Conservation (phyloP, 2,888 invertebrate species). For the Rutpela maculata region DNA sequence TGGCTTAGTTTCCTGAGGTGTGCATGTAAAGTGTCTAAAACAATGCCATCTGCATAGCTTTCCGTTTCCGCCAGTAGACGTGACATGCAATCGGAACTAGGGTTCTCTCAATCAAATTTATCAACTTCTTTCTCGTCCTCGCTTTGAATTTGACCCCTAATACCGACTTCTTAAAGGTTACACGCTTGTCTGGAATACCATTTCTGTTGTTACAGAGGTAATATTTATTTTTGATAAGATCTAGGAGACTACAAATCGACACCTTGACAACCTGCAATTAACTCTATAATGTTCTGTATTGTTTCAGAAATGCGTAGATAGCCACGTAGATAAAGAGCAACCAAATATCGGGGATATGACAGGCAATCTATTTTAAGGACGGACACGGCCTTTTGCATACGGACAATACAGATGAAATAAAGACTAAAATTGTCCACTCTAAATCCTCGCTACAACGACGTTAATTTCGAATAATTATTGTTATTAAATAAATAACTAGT, state of each 20-base stretch:
- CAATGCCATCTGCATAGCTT: conserved; percentile 74
- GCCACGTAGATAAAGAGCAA: conserved; percentile 64
- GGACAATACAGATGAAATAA: conserved; percentile 11
- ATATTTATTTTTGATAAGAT: conserved; percentile 75
- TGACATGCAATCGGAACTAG: conserved; percentile 74
- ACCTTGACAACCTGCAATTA: conserved; percentile 75
- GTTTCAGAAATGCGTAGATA: conserved; percentile 69
- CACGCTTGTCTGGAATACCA: conserved; percentile 60
- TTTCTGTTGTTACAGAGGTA: conserved; percentile 72
- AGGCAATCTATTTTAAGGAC: conserved; percentile 37
- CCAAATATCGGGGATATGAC: conserved; percentile 64
- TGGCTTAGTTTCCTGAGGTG: conserved; percentile 69
- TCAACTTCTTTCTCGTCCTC: conserved; percentile 70
- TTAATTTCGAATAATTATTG: neutral
- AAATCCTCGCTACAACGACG: neutral
- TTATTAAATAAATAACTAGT: neutral
- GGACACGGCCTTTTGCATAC: conserved; percentile 31
- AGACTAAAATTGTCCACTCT: conserved; percentile 11
- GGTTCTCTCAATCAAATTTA: conserved; percentile 74
- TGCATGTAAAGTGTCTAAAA: conserved; percentile 72
- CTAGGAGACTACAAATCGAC: conserved; percentile 74
- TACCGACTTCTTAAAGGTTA: conserved; percentile 60
- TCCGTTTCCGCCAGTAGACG: conserved; percentile 70
- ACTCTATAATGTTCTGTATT: conserved; percentile 73
- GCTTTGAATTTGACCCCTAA: conserved; percentile 66